Percentiles rank a stretch among this genome's conserved stretches.
Conservation (phyloP, 1,140 invertebrate species). For the Aphelenchoides besseyi region DNA sequence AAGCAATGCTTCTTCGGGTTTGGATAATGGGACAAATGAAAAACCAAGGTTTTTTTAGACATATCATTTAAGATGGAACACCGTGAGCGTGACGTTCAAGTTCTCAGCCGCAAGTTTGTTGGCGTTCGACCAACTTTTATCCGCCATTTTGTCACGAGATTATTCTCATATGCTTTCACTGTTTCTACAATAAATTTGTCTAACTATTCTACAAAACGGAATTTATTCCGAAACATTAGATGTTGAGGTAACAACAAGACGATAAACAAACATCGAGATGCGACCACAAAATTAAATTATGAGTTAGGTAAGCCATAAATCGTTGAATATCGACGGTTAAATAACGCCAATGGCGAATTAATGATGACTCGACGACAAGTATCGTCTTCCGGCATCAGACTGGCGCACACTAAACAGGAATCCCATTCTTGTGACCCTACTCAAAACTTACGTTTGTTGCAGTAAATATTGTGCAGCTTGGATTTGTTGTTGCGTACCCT, state of each 20-base stretch:
- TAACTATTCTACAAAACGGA: neutral
- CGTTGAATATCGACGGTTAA: neutral
- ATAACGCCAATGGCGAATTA: neutral
- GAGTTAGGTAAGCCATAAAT: neutral
- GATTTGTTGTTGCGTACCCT: constrained; percentile 25
- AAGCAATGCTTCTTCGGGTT: no score
- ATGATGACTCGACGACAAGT: neutral
- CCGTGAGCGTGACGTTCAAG: no score
- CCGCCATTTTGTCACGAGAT: no score
- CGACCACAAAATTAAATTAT: constrained; percentile 2
- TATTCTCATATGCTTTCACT: no score
- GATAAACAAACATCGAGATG: neutral
- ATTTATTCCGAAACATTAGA: neutral
- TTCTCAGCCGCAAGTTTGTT: no score
- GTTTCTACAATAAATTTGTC: no score
- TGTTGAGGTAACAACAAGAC: constrained; percentile 5
- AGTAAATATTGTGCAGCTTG: constrained; percentile 32
- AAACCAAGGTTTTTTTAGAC: no score
- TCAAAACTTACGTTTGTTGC: constrained; percentile 26
- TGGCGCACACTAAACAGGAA: neutral
- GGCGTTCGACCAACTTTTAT: no score
- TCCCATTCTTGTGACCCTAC: no score
- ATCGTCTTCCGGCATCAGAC: constrained; percentile 2
- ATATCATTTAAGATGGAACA: no score
- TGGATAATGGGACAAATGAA: no score